Evolutionary conservation across 2,888 invertebrate genomes (phyloP), one percentile per base, ranked within the genome.

Genomic region (Marasmarcha lunaedactyla): DNA sequence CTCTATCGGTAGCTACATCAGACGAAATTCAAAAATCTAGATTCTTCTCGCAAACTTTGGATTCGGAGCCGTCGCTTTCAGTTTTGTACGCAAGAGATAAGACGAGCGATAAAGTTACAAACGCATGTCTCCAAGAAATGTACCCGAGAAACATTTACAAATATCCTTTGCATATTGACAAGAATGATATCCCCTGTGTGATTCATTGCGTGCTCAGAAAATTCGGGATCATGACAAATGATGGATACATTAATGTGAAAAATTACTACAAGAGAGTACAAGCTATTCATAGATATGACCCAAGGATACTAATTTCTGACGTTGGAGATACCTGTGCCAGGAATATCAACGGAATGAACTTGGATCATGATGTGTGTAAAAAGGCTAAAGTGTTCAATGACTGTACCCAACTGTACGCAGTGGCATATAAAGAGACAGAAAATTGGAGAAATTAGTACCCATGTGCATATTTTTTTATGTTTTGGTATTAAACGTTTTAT

Each of bases 341-440:
- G 38, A 81, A 77, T 46, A 78, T 79, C 15, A 79, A 79, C 38
- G 63, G 67, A 1, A 79, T 81, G 81, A 78, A 77, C 39, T 47
- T 79, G 26, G 79, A 79, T 36, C 77, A 81, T 14, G 81, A 83
- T 43, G 72, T 79, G 0, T 83, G 81, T 46, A 78, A 76, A 46
- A 83, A 81, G 44, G 81, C 81, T 1, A 83, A 79, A 45, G 76
- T 79, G 1, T 83, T 83, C 45, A 83, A 83, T 43, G 81, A 83
- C 26, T 83, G 81, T 42, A 83, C 81, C 7, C 81, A 81, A 46
- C 45, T 83, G 13, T 83, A 79, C 43, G 77, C 71, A 0, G 71
- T 83, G 9, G 71, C 78, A 0, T 77, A 67, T 39, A 64, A 47
- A 43, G 72, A 78, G 1, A 48, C 54, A 0, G 67, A 74, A 3